Conservation (phyloP, 1,140 invertebrate genomes). For the Arctopsyche grandis region DNA sequence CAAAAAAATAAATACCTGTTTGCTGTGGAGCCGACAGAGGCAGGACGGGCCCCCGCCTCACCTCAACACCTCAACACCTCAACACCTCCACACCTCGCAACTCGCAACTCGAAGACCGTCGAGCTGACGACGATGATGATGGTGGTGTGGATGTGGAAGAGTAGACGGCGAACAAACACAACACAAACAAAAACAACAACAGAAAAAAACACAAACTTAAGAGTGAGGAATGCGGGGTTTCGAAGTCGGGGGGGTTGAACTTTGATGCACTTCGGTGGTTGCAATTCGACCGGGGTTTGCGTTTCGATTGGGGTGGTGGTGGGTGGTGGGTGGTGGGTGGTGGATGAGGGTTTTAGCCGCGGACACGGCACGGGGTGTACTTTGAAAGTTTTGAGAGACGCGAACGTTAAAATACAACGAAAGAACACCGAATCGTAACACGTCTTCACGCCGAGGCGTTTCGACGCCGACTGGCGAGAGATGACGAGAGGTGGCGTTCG, state of each 20-base stretch:
- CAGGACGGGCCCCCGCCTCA: neutral
- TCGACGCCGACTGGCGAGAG: constrained; percentile 31
- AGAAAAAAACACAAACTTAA: neutral
- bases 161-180: neutral
- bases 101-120: neutral
- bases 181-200: neutral
- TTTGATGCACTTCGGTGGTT: too few species aligned
- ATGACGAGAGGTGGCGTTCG: neutral
- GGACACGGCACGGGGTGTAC: too few species aligned
- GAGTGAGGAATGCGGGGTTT: too few species aligned
- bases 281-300: too few species aligned
- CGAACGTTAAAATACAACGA: neutral
- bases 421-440: neutral
- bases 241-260: too few species aligned
- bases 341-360: neutral
- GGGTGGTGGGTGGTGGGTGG: neutral
- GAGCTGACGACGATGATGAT: neutral
- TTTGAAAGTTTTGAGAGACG: constrained; percentile 12
- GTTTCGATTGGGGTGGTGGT: neutral
- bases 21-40: neutral
- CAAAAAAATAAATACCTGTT: neutral
- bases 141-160: neutral
- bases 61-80: neutral
- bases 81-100: neutral
- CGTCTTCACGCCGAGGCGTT: neutral